Evolutionary conservation across 2,888 invertebrate genomes (phyloP), one percentile per base, ranked within the genome.

Genomic region (Ypsolopha sequella): DNA sequence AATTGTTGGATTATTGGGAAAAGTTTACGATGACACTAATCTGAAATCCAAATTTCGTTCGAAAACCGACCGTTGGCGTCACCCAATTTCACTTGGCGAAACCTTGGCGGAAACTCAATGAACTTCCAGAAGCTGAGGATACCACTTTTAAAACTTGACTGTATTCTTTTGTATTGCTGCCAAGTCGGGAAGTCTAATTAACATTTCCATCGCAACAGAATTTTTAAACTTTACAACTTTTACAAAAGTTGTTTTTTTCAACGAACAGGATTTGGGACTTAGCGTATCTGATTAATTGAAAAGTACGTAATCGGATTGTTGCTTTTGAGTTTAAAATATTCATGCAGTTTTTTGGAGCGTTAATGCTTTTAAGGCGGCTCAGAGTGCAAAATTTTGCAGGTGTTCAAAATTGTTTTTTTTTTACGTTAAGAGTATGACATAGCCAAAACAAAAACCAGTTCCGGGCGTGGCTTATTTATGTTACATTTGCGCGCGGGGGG

Each of bases 181-280:
- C 55, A 53, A 55, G 52, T 54, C 47, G 54, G 13, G 34, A 51
- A 51, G 24, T 53, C 48, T 41, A 53, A 56, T 56, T 56, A 56
- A 53, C 54, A 36, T 52, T 55, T 53, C 48, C 10, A 14, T 36
- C 7, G 14, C 8, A 8, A 36, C 36, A 14, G 34, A 45, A 36
- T 36, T 36, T 36, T 35, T 13, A 36, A 11, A 9, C 6, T 9
- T 39, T 39, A n/a, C 11, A n/a, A 39, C 38, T 38, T 38, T 10
- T 3, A 8, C 1, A 38, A 8, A 38, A 38, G 38, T 8, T 38
- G 38, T 38, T 38, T 38, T 9, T 38, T 38, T 38, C 11, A 43
- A 13, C 13, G 11, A 14, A 1, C 43, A 11, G 13, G 43, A 43
- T 43, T 43, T 43, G 11, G 6, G 43, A 6, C 39, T 11, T 9